phyloP scores from a whole-genome alignment of 2,113 vertebrate species.

The Sturnira hondurensis region DNA sequence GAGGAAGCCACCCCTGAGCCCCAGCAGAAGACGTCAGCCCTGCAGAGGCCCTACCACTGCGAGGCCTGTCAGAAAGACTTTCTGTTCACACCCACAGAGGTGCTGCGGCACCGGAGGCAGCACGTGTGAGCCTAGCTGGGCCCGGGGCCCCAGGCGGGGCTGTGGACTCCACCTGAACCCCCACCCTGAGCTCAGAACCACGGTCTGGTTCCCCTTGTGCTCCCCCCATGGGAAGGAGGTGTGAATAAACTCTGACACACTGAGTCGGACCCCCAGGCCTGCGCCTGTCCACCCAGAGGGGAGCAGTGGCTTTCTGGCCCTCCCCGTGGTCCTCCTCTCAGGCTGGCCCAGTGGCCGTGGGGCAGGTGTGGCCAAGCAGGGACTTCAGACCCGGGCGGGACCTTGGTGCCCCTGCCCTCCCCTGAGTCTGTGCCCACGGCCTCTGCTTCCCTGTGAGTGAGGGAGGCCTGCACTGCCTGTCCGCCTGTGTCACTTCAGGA shows the following conservation, averaged over 20 bases:
- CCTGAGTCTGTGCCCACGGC: rapidly evolving
- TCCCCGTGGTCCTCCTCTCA: rapidly evolving
- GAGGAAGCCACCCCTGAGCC: background rate
- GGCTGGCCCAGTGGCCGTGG: background rate
- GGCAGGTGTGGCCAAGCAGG: rapidly evolving
- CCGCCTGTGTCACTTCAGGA: rapidly evolving
- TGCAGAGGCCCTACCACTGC: conserved; percentile 86
- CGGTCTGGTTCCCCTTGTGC: background rate
- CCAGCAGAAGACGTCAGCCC: conserved; percentile 39
- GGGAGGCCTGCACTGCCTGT: background rate
- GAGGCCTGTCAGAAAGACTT: conserved; percentile 86
- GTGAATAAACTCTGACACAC: background rate
- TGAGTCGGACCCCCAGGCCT: rapidly evolving
- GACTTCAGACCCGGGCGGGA: background rate
- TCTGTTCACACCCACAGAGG: conserved; percentile 88
- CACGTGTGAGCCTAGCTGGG: conserved; percentile 60
- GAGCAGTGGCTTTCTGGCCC: rapidly evolving
- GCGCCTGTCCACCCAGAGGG: background rate
- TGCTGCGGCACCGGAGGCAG: conserved; percentile 88
- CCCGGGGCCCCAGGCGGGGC: rapidly evolving
- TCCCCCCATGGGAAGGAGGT: rapidly evolving
- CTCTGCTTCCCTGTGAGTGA: background rate
- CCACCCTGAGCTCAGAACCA: background rate
- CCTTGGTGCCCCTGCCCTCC: rapidly evolving
- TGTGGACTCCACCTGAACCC: background rate